These are phyloP conservation scores for Anadara kagoshimensis DNA, from an alignment of 1,140 invertebrate species.

Conservation along the genomic window DNA sequence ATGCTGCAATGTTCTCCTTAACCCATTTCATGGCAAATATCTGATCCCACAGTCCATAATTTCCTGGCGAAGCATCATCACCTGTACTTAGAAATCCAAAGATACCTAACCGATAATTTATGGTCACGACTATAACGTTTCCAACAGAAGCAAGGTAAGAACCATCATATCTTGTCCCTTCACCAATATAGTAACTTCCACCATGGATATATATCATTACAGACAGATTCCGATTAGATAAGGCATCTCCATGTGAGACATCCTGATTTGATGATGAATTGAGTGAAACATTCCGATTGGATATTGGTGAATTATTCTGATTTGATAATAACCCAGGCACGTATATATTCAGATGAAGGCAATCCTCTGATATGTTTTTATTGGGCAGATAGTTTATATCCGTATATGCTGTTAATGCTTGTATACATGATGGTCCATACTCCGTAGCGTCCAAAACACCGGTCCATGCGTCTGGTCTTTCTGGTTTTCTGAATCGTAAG, in stretches of 20 bases:
- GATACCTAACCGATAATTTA: conserved; percentile 84
- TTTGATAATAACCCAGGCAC: conserved; percentile 74
- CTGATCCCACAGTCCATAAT: conserved; percentile 94
- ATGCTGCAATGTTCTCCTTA: conserved; percentile 81
- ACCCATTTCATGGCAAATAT: conserved; percentile 85
- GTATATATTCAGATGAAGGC: conserved; percentile 92
- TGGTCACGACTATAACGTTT: conserved; percentile 87
- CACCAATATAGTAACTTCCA: conserved; percentile 91
- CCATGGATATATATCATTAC: conserved; percentile 97
- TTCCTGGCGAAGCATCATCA: conserved; percentile 90
- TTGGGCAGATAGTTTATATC: conserved; percentile 72
- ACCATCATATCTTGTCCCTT: conserved; percentile 93
- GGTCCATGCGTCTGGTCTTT: conserved; percentile 88
- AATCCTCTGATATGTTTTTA: conserved; percentile 85
- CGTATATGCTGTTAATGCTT: conserved; percentile 61
- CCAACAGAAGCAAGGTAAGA: conserved; percentile 80
- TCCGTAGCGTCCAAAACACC: conserved; percentile 89
- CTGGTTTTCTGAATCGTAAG: conserved; percentile 83
- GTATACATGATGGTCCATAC: conserved; percentile 88
- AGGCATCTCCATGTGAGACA: conserved; percentile 56
- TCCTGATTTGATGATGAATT: too few relatives aligned
- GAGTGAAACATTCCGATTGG: too few relatives aligned
- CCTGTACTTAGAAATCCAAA: conserved; percentile 96
- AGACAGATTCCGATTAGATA: conserved; percentile 75
- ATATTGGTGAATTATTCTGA: too few relatives aligned